These are phyloP conservation scores for Agapostemon virescens DNA, from an alignment of 2,888 invertebrate genomes.

Conservation along the genomic window DNA sequence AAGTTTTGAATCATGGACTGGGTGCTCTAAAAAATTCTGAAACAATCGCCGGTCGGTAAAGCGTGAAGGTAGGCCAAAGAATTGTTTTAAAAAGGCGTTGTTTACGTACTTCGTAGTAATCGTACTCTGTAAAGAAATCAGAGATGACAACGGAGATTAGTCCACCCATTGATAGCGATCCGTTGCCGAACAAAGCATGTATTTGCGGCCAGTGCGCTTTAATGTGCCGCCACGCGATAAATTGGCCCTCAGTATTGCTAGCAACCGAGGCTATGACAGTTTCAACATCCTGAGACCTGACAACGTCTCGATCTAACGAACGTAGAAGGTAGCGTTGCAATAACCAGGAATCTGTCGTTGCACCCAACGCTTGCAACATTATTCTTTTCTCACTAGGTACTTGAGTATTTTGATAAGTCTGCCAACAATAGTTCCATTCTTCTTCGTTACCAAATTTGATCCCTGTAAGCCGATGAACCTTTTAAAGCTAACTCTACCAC, in stretches of 20 bases:
- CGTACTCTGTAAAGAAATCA: constrained; percentile 87
- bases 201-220: constrained; percentile 87
- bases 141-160: constrained; percentile 85
- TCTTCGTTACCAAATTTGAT: constrained; percentile 86
- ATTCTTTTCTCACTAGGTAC: constrained; percentile 87
- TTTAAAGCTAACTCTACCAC: too few relatives aligned
- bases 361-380: constrained; percentile 87
- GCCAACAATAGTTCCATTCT: constrained; percentile 91
- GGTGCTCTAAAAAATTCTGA: too few relatives aligned
- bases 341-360: constrained; percentile 89
- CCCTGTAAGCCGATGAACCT: constrained; percentile 79
- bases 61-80: background rate
- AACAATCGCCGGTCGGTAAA: too few relatives aligned
- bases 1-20: too few relatives aligned
- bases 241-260: constrained; percentile 86
- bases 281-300: constrained; percentile 87
- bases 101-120: constrained; percentile 85
- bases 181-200: constrained; percentile 84
- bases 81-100: background rate
- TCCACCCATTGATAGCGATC: constrained; percentile 84
- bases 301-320: constrained; percentile 86
- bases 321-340: constrained; percentile 90
- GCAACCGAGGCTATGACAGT: constrained; percentile 88
- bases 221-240: constrained; percentile 88
- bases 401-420: constrained; percentile 85